Conservation (phyloP, 2,797 vertebrate genomes). For the Melanotaenia nigrans region DNA sequence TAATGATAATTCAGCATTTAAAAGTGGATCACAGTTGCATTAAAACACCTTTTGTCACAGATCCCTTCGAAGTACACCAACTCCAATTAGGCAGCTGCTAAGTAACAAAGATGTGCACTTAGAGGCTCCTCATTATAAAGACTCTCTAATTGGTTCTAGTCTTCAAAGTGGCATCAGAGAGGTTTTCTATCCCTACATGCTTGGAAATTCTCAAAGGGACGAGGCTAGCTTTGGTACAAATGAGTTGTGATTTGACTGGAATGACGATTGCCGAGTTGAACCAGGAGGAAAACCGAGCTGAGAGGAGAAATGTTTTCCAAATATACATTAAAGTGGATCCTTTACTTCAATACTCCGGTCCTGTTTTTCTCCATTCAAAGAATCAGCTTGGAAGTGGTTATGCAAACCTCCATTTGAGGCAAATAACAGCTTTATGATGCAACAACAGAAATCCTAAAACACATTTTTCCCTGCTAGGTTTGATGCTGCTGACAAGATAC, state of each 20-base stretch:
- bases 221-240: slow-evolving; percentile 44
- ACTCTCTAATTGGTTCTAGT: slow-evolving; percentile 76
- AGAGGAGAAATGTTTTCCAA: slow-evolving; percentile 3
- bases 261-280: slow-evolving; percentile 10
- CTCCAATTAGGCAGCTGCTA: slow-evolving; percentile 75
- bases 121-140: slow-evolving; percentile 74
- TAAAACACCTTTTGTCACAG: slow-evolving; percentile 32
- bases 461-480: background rate
- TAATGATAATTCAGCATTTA: slow-evolving; percentile 8
- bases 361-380: background rate
- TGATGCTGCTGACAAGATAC: background rate
- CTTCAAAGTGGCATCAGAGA: slow-evolving; percentile 73
- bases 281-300: background rate
- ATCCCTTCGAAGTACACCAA: slow-evolving; percentile 48
- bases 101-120: slow-evolving; percentile 72
- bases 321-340: background rate
- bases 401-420: slow-evolving; percentile 13
- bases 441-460: slow-evolving; percentile 3
- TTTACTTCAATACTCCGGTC: background rate
- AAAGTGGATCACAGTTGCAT: slow-evolving; percentile 32
- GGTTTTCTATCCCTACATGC: slow-evolving; percentile 46
- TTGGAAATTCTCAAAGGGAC: slow-evolving; percentile 44
- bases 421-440: slow-evolving; percentile 14
- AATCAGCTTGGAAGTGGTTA: background rate
- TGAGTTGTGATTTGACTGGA: slow-evolving; percentile 43